A percentile compares a stretch with the other conserved stretches of the same genome.
Evolutionary conservation across 2,888 invertebrate genomes (phyloP).

Genomic region (Octodonta nipae): DNA sequence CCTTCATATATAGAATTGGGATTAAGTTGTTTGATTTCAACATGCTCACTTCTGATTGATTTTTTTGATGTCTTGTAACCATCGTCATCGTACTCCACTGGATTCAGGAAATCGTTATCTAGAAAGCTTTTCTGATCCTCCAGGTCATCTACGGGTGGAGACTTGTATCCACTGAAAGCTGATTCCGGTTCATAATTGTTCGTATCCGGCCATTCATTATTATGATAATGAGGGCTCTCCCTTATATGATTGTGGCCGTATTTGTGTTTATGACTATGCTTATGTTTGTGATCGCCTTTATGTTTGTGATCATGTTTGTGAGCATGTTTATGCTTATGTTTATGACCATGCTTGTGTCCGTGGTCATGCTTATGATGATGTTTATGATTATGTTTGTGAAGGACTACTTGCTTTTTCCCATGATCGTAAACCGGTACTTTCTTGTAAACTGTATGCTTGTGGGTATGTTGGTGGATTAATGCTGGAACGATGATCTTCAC

Average conservation of each 20-base stretch:
- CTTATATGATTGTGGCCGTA: conserved; percentile 15
- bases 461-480: conserved; percentile 8
- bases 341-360: conserved; percentile 20
- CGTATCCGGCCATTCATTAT: conserved; percentile 4
- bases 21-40: conserved; percentile 10
- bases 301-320: conserved; percentile 19
- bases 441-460: conserved; percentile 8
- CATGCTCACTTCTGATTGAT: conserved; percentile 14
- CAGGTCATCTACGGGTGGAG: not conserved
- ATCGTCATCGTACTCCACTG: conserved; percentile 9
- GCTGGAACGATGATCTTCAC: conserved; percentile 13
- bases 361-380: conserved; percentile 16
- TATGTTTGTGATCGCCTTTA: conserved; percentile 13
- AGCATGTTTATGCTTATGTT: conserved; percentile 17
- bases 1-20: conserved; percentile 7
- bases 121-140: not conserved
- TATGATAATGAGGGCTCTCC: conserved; percentile 14
- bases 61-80: conserved; percentile 13
- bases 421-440: conserved; percentile 19
- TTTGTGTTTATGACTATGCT: conserved; percentile 16
- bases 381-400: conserved; percentile 38
- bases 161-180: conserved; percentile 1
- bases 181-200: conserved; percentile 1
- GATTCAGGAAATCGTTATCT: conserved; percentile 2
- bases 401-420: conserved; percentile 46